Evolutionary conservation across 1,140 invertebrate genomes (phyloP).

Genomic region (Diabrotica virgifera): DNA sequence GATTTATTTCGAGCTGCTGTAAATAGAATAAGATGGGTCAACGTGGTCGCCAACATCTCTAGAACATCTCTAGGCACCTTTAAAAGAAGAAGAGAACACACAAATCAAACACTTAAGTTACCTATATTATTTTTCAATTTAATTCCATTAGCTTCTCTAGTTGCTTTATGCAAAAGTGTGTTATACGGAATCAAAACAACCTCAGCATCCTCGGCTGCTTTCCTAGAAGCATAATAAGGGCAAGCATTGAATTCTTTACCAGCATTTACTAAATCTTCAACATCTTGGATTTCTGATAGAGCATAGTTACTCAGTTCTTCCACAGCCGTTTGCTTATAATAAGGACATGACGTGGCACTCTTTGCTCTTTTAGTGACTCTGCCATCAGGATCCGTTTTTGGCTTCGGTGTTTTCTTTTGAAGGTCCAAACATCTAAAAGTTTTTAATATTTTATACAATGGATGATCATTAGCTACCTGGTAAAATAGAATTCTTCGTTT

Average conservation of each 20-base stretch:
- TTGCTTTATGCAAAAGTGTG: conserved; percentile 81
- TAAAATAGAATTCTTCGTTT: too few relatives aligned
- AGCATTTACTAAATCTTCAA: conserved; percentile 78
- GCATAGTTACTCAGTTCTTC: conserved; percentile 63
- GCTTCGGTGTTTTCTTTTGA: conserved; percentile 67
- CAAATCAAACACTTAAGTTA: too few relatives aligned
- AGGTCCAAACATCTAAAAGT: conserved; percentile 77
- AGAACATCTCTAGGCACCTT: too few relatives aligned
- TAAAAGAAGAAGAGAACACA: too few relatives aligned
- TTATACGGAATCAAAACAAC: conserved; percentile 84
- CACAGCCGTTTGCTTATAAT: conserved; percentile 63
- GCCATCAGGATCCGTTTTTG: conserved; percentile 58
- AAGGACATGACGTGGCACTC: conserved; percentile 62
- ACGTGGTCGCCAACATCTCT: too few relatives aligned
- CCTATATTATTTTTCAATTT: conserved; percentile 74
- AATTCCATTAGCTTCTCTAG: conserved; percentile 79
- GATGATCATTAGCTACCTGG: too few relatives aligned
- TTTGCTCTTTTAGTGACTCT: conserved; percentile 59
- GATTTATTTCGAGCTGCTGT: too few relatives aligned
- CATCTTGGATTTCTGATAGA: conserved; percentile 74
- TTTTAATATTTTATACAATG: neutral
- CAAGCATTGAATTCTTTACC: conserved; percentile 76
- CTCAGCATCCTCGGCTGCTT: conserved; percentile 77
- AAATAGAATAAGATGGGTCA: too few relatives aligned
- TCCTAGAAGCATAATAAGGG: conserved; percentile 85